Base-by-base conservation (phyloP, 2,113 vertebrate species). In the Meles meles region DNA sequence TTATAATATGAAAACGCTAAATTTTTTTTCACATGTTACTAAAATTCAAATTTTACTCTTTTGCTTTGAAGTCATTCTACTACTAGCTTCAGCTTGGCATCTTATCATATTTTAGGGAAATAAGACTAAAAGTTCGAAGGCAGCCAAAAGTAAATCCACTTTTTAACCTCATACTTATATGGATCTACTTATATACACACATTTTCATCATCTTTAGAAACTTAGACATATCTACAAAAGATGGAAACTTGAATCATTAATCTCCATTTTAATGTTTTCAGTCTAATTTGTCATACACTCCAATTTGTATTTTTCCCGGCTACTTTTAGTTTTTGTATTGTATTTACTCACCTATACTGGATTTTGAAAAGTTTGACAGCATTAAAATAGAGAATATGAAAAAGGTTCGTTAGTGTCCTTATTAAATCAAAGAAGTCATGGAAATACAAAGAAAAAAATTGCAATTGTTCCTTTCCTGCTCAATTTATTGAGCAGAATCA, bases 331-430 rank as follows among this genome's bases (percentile, higher is more conserved):
- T 86, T 91, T 93, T 23, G 69, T 92, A 9, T 88, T 94, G 34
- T 96, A 94, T 96, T 97, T 95, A 93, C 37, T 97, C 25, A 84
- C 79, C 76, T 94, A 42, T n/a, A 52, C 29, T 85, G 37, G n/a
- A 89, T 90, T 95, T 92, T 97, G 39, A 97, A 98, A 96, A 81
- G 31, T 85, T 81, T 91, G 87, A 97, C 80, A 98, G 89, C 80
- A 59, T 97, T 96, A 97, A 96, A 98, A 93, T 97, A 80, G 44
- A 84, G n/a, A 92, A 63, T 39, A 92, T 92, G 80, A 93, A 83
- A 91, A 97, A 6, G 61, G 59, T 97, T 92, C 96, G 92, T 96
- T 42, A 95, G 59, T 92, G 7, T 5, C 27, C 55, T 96, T 98
- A 94, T 92, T 97, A 87, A 94, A 90, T 57, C 65, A 81, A 87